These are phyloP conservation scores for Hyposoter didymator DNA, from an alignment of 2,888 invertebrate species.

Conservation along the genomic window DNA sequence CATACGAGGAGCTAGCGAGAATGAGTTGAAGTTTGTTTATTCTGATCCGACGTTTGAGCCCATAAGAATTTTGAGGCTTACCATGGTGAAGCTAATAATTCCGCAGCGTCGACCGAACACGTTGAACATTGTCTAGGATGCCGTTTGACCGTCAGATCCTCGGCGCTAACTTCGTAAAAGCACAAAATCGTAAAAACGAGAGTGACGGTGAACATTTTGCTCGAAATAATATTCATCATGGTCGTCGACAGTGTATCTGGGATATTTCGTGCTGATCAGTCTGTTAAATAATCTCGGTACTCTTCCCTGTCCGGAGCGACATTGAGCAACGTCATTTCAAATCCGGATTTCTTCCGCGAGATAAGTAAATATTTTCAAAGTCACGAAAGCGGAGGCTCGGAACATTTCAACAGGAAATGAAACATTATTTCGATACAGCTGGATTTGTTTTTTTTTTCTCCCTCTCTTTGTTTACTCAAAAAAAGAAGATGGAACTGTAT, in stretches of 20 bases:
- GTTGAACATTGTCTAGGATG: constrained; percentile 64
- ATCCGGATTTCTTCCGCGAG: constrained; percentile 11
- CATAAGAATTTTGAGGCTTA: constrained; percentile 65
- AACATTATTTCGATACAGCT: not conserved
- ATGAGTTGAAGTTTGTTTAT: no score
- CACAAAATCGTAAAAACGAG: not conserved
- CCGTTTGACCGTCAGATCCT: not conserved
- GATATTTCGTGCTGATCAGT: constrained; percentile 24
- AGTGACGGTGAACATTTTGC: constrained; percentile 6
- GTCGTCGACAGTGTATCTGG: constrained; percentile 29
- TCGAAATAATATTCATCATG: constrained; percentile 43
- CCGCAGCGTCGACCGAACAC: constrained; percentile 70
- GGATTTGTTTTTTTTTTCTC: not conserved
- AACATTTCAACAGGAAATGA: constrained; percentile 19
- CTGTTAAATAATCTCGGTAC: constrained; percentile 57
- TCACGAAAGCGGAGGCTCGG: not conserved
- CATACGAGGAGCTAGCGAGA: no score
- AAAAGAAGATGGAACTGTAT: constrained; percentile 82
- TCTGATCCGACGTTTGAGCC: not conserved
- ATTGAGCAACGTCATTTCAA: constrained; percentile 38
- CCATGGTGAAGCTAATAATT: constrained; percentile 69
- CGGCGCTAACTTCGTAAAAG: not conserved
- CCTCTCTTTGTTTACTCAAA: constrained; percentile 66
- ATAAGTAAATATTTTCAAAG: constrained; percentile 14
- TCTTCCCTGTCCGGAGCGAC: constrained; percentile 30